Base-by-base conservation (phyloP, 2,113 vertebrate species). In the Capreolus pygargus region DNA sequence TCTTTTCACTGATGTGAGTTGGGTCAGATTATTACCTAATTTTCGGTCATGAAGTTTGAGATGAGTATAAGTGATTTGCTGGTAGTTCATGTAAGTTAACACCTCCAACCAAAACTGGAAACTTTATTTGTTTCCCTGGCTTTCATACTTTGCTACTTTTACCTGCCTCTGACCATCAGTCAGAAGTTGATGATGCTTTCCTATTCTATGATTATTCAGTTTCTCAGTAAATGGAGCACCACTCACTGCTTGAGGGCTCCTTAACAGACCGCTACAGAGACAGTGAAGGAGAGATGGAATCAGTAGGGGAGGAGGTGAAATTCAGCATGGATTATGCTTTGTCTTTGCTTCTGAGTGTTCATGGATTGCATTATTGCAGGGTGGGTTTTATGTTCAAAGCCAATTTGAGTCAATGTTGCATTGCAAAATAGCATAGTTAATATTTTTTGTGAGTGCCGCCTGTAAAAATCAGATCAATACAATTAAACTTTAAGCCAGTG, bases 401-500 rank as follows among this genome's bases (percentile, higher is more conserved):
- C 86, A 97, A 86, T 92, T 89, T 86, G 92, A 97, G 82, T 97
- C 95, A 96, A 95, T 96, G 93, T 30, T 94, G 70, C 61, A 23
- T 82, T 95, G 55, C 60, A 86, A 86, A 3, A 4, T 55, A 88
- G 64, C 95, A 86, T 55, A 97, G 74, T 86, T 57, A 4, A 97
- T 87, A 97, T 95, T 83, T 97, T 96, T 39, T 47, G 30, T 93
- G 95, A 76, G 5, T 82, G 94, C 95, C 60, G 94, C 36, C 90
- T 95, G 39, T 91, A 95, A 97, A 98, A 96, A 95, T 91, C 52
- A 83, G 58, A 97, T 97, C 97, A 93, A 67, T 97, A 52, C 58
- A 96, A 93, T 85, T 93, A 96, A 98, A 96, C 86, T 97, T 98
- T 45, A 95, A 98, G 97, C 74, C 67, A 89, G 84, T 96, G 91